These are phyloP conservation scores for Liopterus haemorrhoidalis DNA, from an alignment of 2,888 invertebrate genomes.

Conservation along the genomic window DNA sequence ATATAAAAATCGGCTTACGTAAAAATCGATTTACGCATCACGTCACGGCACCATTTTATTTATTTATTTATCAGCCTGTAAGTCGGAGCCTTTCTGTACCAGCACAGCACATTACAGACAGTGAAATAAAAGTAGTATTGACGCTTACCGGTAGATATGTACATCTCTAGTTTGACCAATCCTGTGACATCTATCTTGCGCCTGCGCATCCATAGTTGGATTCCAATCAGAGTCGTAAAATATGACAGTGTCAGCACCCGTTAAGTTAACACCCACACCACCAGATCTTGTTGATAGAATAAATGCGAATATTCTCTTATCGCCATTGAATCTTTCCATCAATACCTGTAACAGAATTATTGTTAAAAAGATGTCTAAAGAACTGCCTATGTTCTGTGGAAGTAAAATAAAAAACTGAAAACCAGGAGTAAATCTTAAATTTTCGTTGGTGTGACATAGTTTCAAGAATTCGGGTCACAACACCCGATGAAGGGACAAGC, in stretches of 20 bases:
- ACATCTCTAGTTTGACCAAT: slow-evolving; percentile 99
- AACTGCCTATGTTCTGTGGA: background rate
- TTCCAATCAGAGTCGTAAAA: slow-evolving; percentile 99
- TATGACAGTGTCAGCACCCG: slow-evolving; percentile 98
- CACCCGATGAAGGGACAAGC: too few relatives aligned
- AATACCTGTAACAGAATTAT: slow-evolving; percentile 52
- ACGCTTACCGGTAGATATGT: slow-evolving; percentile 77
- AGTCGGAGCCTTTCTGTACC: too few relatives aligned
- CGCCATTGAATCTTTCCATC: slow-evolving; percentile 96
- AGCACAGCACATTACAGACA: too few relatives aligned
- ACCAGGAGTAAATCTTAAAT: too few relatives aligned
- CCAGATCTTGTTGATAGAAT: slow-evolving; percentile 97
- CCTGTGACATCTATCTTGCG: slow-evolving; percentile 93
- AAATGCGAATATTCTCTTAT: slow-evolving; percentile 91
- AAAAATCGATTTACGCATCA: too few relatives aligned
- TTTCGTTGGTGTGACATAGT: too few relatives aligned
- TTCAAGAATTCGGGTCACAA: too few relatives aligned
- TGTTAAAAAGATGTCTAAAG: slow-evolving; percentile 10
- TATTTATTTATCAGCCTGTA: too few relatives aligned
- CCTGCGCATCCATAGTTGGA: slow-evolving; percentile 99
- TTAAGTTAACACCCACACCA: slow-evolving; percentile 96
- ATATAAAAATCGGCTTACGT: too few relatives aligned
- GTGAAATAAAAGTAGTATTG: slow-evolving; percentile 8
- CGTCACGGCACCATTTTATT: too few relatives aligned
- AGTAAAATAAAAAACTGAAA: too few relatives aligned